These are phyloP conservation scores for Oligia latruncula DNA, from an alignment of 2,888 invertebrate genomes.

Conservation along the genomic window DNA sequence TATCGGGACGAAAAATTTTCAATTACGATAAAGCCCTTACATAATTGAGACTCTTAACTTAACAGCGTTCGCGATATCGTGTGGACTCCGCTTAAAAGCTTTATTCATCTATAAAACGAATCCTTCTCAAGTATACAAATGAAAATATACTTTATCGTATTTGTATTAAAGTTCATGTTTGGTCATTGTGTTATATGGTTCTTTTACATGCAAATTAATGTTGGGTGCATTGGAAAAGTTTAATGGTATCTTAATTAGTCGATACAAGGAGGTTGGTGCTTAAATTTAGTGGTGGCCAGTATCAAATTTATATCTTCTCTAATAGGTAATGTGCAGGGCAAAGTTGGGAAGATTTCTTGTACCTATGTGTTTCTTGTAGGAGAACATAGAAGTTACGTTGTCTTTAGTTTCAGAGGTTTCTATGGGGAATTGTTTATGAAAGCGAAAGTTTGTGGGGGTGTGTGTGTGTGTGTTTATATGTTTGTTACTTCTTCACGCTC, in stretches of 20 bases:
- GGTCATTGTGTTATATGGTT: constrained; percentile 38
- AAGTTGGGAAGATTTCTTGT: constrained; percentile 2
- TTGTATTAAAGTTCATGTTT: constrained; percentile 44
- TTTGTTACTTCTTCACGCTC: no score
- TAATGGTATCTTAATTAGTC: constrained; percentile 67
- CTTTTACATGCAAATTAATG: constrained; percentile 65
- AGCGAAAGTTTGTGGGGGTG: no score
- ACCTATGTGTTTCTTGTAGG: neutral
- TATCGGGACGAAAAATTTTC: constrained; percentile 62
- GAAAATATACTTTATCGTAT: constrained; percentile 31
- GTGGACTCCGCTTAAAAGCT: constrained; percentile 65
- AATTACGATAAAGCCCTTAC: constrained; percentile 67
- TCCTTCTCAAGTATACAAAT: constrained; percentile 15
- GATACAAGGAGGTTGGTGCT: constrained; percentile 58
- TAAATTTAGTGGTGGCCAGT: constrained; percentile 50
- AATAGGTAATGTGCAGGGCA: constrained; percentile 15
- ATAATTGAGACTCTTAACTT: constrained; percentile 68
- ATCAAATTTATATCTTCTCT: constrained; percentile 58
- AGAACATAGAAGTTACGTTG: neutral
- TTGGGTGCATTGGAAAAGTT: constrained; percentile 61
- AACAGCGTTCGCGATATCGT: constrained; percentile 66
- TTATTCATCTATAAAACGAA: constrained; percentile 60
- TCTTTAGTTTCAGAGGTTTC: neutral
- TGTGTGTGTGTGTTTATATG: no score
- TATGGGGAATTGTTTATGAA: neutral